Evolutionary conservation across 1,140 invertebrate genomes (phyloP).

Genomic region (Trichomalopsis sarcophagae): DNA sequence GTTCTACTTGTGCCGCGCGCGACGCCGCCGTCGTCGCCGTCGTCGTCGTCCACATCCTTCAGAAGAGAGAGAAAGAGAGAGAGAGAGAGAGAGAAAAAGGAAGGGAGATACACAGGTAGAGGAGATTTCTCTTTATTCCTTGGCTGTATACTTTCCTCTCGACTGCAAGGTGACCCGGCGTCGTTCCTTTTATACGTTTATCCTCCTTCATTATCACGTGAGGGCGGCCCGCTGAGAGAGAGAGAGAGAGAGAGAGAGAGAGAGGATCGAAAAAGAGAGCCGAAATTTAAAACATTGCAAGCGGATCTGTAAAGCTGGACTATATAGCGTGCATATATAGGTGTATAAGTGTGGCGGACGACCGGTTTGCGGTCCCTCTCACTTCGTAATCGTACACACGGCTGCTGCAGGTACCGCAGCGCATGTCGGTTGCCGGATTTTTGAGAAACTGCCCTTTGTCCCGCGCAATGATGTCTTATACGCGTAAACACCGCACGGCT

Average conservation of each 20-base stretch:
- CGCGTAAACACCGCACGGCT: neutral
- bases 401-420: neutral
- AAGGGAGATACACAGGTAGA: too few relatives aligned
- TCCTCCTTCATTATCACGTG: too few relatives aligned
- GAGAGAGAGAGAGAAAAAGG: neutral
- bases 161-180: neutral
- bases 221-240: too few relatives aligned
- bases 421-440: too few relatives aligned
- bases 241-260: neutral
- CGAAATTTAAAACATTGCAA: neutral
- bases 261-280: neutral
- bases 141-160: neutral
- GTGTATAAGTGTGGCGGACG: neutral
- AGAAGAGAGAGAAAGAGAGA: neutral
- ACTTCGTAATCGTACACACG: neutral
- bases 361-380: conserved; percentile 27
- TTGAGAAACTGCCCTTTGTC: too few relatives aligned
- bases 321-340: too few relatives aligned
- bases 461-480: too few relatives aligned
- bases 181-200: neutral
- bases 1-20: neutral
- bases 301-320: neutral
- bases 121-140: neutral
- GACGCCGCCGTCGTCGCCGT: neutral
- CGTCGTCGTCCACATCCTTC: neutral